phyloP scores from a whole-genome alignment of 1,140 invertebrate species.

The Drosophila leontia region DNA sequence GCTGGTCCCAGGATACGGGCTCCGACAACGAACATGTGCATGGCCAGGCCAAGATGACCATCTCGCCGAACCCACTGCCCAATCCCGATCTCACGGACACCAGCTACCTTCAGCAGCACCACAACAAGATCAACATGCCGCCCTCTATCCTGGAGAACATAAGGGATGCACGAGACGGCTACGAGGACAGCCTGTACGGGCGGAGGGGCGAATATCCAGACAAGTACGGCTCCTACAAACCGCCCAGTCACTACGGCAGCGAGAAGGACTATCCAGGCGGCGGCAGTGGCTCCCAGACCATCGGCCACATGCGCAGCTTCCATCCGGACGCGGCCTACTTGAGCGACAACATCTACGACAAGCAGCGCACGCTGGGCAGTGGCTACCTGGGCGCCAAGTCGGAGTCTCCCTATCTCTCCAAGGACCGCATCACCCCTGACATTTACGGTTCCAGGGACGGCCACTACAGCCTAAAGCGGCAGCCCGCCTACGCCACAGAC shows the following conservation, averaged over 20 bases:
- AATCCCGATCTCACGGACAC: conserved; percentile 90
- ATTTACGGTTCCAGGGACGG: conserved; percentile 81
- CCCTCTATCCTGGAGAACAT: conserved; percentile 87
- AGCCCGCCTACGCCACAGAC: conserved; percentile 73
- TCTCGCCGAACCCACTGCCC: conserved; percentile 90
- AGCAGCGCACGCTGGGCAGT: conserved; percentile 72
- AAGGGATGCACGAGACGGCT: conserved; percentile 86
- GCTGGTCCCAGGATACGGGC: conserved; percentile 92
- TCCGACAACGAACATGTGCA: conserved; percentile 89
- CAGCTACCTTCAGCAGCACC: conserved; percentile 86
- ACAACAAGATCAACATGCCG: conserved; percentile 86
- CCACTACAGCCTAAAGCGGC: conserved; percentile 79
- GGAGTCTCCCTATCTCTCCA: conserved; percentile 82
- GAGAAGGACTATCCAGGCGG: conserved; percentile 78
- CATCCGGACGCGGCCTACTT: conserved; percentile 77
- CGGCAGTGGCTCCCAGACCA: conserved; percentile 72
- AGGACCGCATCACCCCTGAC: conserved; percentile 81
- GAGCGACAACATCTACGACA: conserved; percentile 83
- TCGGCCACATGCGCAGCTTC: conserved; percentile 81
- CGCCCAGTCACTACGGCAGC: conserved; percentile 81
- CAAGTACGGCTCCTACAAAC: conserved; percentile 83
- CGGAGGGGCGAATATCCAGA: conserved; percentile 73
- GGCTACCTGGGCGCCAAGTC: conserved; percentile 72
- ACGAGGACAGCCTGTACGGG: conserved; percentile 78
- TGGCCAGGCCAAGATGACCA: conserved; percentile 87